These are phyloP conservation scores for Parapristionchus giblindavisi DNA, from an alignment of 2,888 invertebrate species.

Conservation along the genomic window DNA sequence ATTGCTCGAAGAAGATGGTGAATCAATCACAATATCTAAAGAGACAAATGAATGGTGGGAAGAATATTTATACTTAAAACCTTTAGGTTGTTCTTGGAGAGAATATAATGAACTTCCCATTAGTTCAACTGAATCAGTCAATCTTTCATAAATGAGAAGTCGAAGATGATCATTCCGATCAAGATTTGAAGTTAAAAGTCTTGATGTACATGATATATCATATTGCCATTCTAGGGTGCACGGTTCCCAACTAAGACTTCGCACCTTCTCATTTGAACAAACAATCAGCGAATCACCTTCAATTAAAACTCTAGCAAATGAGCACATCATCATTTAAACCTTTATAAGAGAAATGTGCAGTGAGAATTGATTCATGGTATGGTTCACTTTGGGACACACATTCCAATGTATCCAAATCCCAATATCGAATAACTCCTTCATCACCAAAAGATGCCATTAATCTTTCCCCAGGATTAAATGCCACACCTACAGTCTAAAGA, in stretches of 20 bases:
- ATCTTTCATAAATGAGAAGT: not conserved
- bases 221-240: constrained; percentile 25
- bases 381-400: constrained; percentile 36
- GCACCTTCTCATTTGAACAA: not conserved
- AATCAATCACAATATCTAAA: no score
- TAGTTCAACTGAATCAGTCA: not conserved
- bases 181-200: not conserved
- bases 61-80: no score
- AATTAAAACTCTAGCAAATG: not conserved
- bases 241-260: constrained; percentile 29
- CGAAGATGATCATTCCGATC: constrained; percentile 1
- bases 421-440: constrained; percentile 24
- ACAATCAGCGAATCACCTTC: constrained; percentile 25
- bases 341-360: constrained; percentile 12
- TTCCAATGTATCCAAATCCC: constrained; percentile 34
- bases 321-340: not conserved
- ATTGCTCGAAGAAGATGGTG: no score
- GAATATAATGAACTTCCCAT: no score
- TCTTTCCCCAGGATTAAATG: constrained; percentile 24
- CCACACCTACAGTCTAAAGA: constrained; percentile 22
- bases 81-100: no score
- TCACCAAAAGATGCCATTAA: constrained; percentile 10
- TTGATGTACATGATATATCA: not conserved
- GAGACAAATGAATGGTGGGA: no score
- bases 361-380: not conserved